Evolutionary conservation across 2,113 vertebrate species (phyloP), one percentile per base, ranked within the genome.

Genomic region (Muscicapa adusta): DNA sequence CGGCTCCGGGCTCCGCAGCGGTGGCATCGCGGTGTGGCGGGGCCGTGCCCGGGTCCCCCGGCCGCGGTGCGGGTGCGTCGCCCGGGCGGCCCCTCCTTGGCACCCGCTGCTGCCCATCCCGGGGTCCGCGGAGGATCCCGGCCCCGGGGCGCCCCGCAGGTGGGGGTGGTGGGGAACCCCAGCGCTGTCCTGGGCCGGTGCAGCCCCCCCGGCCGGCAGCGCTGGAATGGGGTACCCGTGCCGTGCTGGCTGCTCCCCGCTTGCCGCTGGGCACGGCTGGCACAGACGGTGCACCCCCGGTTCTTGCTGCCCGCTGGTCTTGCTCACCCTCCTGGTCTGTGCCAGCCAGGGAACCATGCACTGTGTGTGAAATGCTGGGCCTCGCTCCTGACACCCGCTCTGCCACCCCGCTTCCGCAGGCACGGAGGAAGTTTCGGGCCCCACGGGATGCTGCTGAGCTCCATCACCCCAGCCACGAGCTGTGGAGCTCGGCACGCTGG

Each of bases 401-500:
- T 14, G 50, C 31, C 65, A 18, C 42, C 60, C 58, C 0, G 3
- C 62, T 94, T 82, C 91, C 7, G n/a, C 58, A 16, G 85, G 75
- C 36, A 9, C 50, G n/a, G 93, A 48, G 88, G 88, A 91, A 96
- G 82, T 4, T 1, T 78, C 36, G 66, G 74, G 56, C 78, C 86
- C 73, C 8, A 1, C 1, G 1, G 51, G 31, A 20, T 1, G 18
- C n/a, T 50, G 42, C 74, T 50, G 51, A 50, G 75, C 82, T 14
- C 74, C 9, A 0, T n/a, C 78, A 28, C 54, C 60, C 85, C 14
- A 50, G 18, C 50, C 1, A 0, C 1, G 5, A 31, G 80, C 87
- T 29, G 40, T 1, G 1, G 34, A n/a, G 67, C 66, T 48, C 0
- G 0, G 66, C 51, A 18, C 26, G 1, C 48, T 2, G 6, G 15